Percentiles rank a stretch among this genome's conserved stretches.
Conservation (phyloP, 35 echinoderm and acorn worm species). For the Lytechinus pictus region DNA sequence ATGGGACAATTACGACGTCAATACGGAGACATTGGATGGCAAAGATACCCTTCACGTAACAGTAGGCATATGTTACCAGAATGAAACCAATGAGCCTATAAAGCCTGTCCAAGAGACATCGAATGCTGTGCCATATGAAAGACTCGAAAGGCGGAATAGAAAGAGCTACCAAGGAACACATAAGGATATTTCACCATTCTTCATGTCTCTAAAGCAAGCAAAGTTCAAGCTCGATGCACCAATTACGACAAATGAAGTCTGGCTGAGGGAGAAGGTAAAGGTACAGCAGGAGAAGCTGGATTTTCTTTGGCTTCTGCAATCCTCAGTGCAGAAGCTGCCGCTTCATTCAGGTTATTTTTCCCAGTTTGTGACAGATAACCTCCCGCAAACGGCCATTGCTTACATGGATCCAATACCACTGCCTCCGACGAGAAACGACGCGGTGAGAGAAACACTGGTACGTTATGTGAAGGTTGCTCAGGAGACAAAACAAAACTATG, state of each 20-base stretch:
- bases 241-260: not conserved
- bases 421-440: constrained; percentile 38
- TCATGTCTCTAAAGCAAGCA: constrained; percentile 11
- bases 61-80: constrained; percentile 89
- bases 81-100: constrained; percentile 2
- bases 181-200: constrained; percentile 44
- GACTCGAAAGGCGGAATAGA: not conserved
- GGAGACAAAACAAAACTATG: constrained; percentile 42
- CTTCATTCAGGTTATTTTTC: constrained; percentile 21
- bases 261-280: constrained; percentile 20
- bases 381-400: constrained; percentile 8
- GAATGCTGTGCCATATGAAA: not conserved
- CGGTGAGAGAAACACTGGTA: constrained; percentile 45
- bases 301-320: constrained; percentile 54
- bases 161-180: not conserved
- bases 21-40: constrained; percentile 77
- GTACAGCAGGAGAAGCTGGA: constrained; percentile 59
- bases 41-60: constrained; percentile 78
- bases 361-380: constrained; percentile 36
- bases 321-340: constrained; percentile 41
- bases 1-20: constrained; percentile 89
- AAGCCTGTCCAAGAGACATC: not conserved
- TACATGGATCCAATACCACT: constrained; percentile 36
- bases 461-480: constrained; percentile 24
- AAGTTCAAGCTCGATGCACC: constrained; percentile 36